Base-by-base conservation (phyloP, 1,140 invertebrate genomes). In the Oreohelix idahoensis region DNA sequence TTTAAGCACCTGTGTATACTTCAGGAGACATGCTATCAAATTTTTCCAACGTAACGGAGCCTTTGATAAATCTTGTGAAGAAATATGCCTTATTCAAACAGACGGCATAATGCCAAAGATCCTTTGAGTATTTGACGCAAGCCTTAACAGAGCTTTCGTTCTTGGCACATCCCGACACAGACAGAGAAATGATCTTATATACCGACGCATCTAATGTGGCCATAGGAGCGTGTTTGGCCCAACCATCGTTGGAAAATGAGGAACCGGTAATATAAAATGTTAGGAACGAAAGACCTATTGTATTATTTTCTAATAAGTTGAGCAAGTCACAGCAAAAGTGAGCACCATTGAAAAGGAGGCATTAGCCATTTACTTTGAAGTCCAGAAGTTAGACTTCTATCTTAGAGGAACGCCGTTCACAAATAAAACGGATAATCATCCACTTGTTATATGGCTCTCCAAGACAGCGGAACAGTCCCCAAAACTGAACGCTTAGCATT, bases 381-480 rank as follows among this genome's bases (percentile, higher is more conserved):
- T 83, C 5, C n/a, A 83, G 29, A 83, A 83, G 23, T 70, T 77
- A 23, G 80, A 73, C 29, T 71, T 23, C 58, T 81, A 75, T 23
- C n/a, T 81, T 0, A 70, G 53, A 17, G 74, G 53, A 38, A n/a
- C 29, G 1, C 4, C 32, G 8, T 81, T 81, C 38, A 39, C n/a
- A 8, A 79, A 66, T 26, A 79, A 66, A 35, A 79, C 77, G n/a
- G 77, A 79, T 26, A 11, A 79, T 17, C 13, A 35, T 1, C 36
- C 36, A 10, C 53, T n/a, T 58, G 53, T 4, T 11, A 58, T 58
- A 5, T 58, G n/a, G n/a, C 20, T 58, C 5, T 58, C 20, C 8
- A n/a, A 58, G 53, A n/a, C 53, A 15, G 8, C 53, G 2, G 23
- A 11, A 4, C 53, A 58, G 26, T 11, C 5, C 53, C 53, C 17